Conservation (phyloP, 2,113 vertebrate species). For the Thymallus thymallus region DNA sequence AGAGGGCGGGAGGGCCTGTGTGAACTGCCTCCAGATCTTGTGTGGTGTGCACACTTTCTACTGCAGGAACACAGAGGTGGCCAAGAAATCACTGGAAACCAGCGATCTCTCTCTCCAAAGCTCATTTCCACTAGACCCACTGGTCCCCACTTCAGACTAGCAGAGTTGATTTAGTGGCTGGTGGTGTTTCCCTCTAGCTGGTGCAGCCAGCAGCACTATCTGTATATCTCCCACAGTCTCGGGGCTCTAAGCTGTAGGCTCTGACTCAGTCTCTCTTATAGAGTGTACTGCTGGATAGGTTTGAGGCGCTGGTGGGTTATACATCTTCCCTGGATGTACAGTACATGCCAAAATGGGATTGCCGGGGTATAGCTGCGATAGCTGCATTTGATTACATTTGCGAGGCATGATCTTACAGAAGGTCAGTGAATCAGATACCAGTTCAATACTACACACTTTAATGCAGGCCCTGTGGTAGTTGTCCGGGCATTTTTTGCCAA, state of each 20-base stretch:
- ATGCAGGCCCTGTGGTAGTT: slow-evolving; percentile 51
- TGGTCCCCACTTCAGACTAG: too few relatives aligned
- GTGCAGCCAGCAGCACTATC: not conserved
- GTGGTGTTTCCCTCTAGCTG: slow-evolving; percentile 17
- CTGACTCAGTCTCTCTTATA: slow-evolving; percentile 17
- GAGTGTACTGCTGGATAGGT: slow-evolving; percentile 16
- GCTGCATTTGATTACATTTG: slow-evolving; percentile 71
- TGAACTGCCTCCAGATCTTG: too few relatives aligned
- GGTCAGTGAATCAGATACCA: slow-evolving; percentile 74
- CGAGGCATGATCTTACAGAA: slow-evolving; percentile 74
- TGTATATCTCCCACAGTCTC: not conserved
- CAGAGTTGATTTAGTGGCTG: not conserved
- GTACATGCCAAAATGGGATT: too few relatives aligned
- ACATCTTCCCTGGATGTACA: too few relatives aligned
- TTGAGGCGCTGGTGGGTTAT: not conserved
- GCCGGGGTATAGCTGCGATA: too few relatives aligned
- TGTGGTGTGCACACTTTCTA: too few relatives aligned
- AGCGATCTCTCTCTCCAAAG: too few relatives aligned
- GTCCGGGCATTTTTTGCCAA: slow-evolving; percentile 22
- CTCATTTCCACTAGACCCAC: too few relatives aligned
- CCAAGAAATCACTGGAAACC: too few relatives aligned
- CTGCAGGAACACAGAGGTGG: too few relatives aligned
- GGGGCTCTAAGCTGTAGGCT: too few relatives aligned
- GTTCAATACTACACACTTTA: slow-evolving; percentile 62
- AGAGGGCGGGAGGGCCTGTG: too few relatives aligned